Percentiles rank a stretch among this genome's conserved stretches.
Evolutionary conservation across 2,113 vertebrate species (phyloP).

Genomic region (Galbula dea): DNA sequence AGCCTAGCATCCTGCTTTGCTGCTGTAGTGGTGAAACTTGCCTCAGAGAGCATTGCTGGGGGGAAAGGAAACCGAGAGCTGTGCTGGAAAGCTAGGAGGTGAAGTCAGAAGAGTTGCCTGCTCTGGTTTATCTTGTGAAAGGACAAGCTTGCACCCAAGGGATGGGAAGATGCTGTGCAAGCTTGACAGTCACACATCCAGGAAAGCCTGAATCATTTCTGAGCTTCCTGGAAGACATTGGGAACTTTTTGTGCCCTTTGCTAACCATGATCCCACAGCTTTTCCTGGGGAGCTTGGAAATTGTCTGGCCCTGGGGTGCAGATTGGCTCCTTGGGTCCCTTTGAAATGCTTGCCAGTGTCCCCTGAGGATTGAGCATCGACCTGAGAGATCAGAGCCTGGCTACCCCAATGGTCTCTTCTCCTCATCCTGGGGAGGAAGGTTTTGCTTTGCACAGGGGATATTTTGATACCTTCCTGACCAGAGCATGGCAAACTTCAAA

Average conservation of each 20-base stretch:
- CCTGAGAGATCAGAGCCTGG: not conserved
- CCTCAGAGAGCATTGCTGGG: not conserved
- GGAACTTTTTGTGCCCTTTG: not conserved
- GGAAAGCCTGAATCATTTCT: conserved; percentile 54
- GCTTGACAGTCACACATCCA: not conserved
- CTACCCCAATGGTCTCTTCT: not conserved
- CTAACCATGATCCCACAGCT: not conserved
- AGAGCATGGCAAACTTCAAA: not conserved
- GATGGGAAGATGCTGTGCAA: not conserved
- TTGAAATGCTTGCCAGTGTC: fast-evolving
- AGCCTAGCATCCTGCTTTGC: not conserved
- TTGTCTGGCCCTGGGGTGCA: not conserved
- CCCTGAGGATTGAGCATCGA: not conserved
- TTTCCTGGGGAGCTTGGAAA: not conserved
- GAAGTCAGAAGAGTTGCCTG: not conserved
- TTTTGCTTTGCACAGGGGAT: not conserved
- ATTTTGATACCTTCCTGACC: not conserved
- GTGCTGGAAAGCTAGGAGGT: not conserved
- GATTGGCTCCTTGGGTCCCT: not conserved
- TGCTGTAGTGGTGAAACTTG: not conserved
- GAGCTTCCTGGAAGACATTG: conserved; percentile 42
- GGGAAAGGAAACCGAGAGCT: not conserved
- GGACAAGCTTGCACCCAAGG: not conserved
- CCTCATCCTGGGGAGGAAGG: not conserved
- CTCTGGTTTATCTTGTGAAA: not conserved